Evolutionary conservation across 1,140 invertebrate genomes (phyloP).

Genomic region (Drosophila eugracilis): DNA sequence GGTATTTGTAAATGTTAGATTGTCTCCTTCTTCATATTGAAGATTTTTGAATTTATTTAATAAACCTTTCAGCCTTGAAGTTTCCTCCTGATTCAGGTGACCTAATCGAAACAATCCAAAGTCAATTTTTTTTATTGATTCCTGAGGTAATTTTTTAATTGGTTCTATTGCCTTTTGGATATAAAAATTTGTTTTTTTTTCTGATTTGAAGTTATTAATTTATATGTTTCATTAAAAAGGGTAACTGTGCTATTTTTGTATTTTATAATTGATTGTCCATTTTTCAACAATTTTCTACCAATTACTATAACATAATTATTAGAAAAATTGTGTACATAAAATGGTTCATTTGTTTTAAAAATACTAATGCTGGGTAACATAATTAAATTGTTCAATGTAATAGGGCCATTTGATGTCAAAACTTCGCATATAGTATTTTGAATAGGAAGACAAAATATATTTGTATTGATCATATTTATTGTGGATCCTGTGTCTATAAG

Average conservation of each 20-base stretch:
- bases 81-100: not conserved
- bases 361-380: too few species aligned
- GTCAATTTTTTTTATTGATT: constrained; percentile 1
- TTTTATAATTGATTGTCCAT: constrained; percentile 8
- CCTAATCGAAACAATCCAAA: not conserved
- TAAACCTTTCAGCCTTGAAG: constrained; percentile 1
- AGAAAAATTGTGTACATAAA: constrained; percentile 4
- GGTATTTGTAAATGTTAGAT: too few species aligned
- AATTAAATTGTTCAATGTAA: too few species aligned
- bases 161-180: constrained; percentile 7
- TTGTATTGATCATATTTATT: constrained; percentile 8
- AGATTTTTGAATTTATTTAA: constrained; percentile 3
- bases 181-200: constrained; percentile 4
- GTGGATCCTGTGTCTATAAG: constrained; percentile 11
- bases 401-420: too few species aligned
- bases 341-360: too few species aligned
- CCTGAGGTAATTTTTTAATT: not conserved
- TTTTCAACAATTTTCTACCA: constrained; percentile 10
- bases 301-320: constrained; percentile 1
- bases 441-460: constrained; percentile 8
- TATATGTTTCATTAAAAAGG: too few species aligned
- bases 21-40: constrained; percentile 1
- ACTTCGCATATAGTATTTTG: too few species aligned
- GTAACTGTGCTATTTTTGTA: constrained; percentile 6
- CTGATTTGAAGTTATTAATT: too few species aligned